Percentiles rank a stretch among this genome's conserved stretches.
phyloP scores from a whole-genome alignment of 2,797 vertebrate genomes.

The Anabas testudineus region DNA sequence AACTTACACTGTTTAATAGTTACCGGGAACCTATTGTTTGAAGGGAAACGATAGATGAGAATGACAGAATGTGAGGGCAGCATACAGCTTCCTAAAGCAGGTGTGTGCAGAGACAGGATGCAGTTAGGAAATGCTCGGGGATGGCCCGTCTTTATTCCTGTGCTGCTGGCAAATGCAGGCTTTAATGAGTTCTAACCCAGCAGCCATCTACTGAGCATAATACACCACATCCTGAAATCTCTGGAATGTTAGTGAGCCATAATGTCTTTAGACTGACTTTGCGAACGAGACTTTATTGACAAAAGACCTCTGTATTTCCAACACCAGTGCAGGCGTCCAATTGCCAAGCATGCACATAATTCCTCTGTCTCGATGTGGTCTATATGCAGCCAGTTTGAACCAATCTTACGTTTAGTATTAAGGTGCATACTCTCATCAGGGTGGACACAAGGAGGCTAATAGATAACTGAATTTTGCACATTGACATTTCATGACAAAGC shows the following conservation, averaged over 20 bases:
- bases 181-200: conserved; percentile 75
- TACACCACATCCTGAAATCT: conserved; percentile 84
- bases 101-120: conserved; percentile 72
- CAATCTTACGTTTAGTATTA: background rate
- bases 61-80: conserved; percentile 60
- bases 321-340: conserved; percentile 47
- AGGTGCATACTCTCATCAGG: background rate
- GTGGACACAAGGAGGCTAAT: background rate
- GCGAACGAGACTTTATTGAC: conserved; percentile 72
- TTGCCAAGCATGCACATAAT: conserved; percentile 39
- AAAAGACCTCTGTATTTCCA: conserved; percentile 73
- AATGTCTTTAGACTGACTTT: conserved; percentile 67
- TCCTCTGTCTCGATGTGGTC: conserved; percentile 38
- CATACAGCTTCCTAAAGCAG: conserved; percentile 59
- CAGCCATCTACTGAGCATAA: conserved; percentile 63
- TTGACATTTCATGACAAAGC: no score
- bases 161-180: conserved; percentile 69
- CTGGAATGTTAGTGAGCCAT: conserved; percentile 77
- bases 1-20: conserved; percentile 8
- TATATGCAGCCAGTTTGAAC: background rate
- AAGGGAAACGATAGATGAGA: conserved; percentile 58
- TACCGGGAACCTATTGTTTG: conserved; percentile 54
- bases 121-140: conserved; percentile 67
- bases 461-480: background rate
- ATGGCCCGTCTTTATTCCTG: conserved; percentile 73